phyloP scores from a whole-genome alignment of 2,888 invertebrate species.

The Diaperis boleti region DNA sequence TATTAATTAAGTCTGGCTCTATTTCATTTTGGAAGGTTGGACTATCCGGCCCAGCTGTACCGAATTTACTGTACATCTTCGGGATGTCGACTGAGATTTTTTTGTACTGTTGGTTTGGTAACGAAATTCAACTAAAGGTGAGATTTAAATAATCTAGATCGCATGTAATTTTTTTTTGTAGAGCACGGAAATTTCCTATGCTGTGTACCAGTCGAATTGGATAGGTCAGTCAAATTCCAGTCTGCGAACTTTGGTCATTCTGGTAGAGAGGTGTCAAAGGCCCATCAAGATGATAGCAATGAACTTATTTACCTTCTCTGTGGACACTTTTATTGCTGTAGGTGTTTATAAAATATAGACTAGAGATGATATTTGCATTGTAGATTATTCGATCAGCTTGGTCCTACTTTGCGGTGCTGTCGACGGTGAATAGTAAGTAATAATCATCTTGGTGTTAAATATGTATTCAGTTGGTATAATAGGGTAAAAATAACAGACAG shows the following conservation, averaged over 20 bases:
- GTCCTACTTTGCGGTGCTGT: slow-evolving; percentile 9
- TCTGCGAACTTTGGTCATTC: slow-evolving; percentile 1
- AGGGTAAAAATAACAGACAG: too few species aligned
- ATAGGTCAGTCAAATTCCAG: background rate
- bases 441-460: too few species aligned
- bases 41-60: background rate
- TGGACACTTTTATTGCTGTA: slow-evolving; percentile 11
- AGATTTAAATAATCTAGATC: background rate
- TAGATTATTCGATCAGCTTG: slow-evolving; percentile 18
- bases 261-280: background rate
- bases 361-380: background rate
- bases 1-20: too few species aligned
- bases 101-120: slow-evolving; percentile 18
- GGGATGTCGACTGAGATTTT: slow-evolving; percentile 14
- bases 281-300: slow-evolving; percentile 17
- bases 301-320: slow-evolving; percentile 12
- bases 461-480: too few species aligned
- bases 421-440: slow-evolving; percentile 9
- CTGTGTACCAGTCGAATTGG: slow-evolving; percentile 9
- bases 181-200: slow-evolving; percentile 3
- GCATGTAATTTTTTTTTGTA: background rate
- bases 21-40: background rate
- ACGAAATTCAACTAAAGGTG: slow-evolving; percentile 19
- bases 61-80: background rate
- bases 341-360: background rate